Conservation (phyloP, 1,140 invertebrate genomes). For the Polyergus mexicanus region DNA sequence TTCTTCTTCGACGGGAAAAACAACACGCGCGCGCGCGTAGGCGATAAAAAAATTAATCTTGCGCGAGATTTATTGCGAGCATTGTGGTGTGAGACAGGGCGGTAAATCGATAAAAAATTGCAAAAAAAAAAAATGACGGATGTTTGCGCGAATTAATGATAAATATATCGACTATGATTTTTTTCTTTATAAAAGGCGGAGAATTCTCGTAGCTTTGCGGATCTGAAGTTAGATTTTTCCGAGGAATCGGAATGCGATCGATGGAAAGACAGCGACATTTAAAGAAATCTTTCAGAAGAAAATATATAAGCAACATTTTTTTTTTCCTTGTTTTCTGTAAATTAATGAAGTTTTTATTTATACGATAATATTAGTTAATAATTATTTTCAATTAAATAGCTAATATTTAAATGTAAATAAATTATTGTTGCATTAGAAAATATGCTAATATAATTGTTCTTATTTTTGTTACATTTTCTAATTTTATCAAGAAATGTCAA, state of each 20-base stretch:
- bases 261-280: not conserved
- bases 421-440: not conserved
- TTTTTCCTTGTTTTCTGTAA: not conserved
- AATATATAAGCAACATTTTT: not conserved
- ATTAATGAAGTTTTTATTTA: not conserved
- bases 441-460: not conserved
- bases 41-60: slow-evolving; percentile 47
- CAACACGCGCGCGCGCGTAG: not conserved
- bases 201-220: not conserved
- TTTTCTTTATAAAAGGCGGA: not conserved
- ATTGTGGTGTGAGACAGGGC: slow-evolving; percentile 7
- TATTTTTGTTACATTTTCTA: not conserved
- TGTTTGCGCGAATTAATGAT: slow-evolving; percentile 13
- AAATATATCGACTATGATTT: not conserved
- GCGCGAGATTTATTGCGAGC: slow-evolving; percentile 34
- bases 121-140: slow-evolving; percentile 5
- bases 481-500: slow-evolving; percentile 7
- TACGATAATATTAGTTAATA: too few relatives aligned
- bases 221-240: not conserved
- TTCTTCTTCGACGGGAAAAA: not conserved
- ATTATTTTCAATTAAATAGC: not conserved
- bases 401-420: slow-evolving; percentile 4
- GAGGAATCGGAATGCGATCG: not conserved
- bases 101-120: slow-evolving; percentile 48
- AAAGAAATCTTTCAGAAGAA: not conserved